Percentiles rank a stretch among this genome's conserved stretches.
These are phyloP conservation scores for Hapalemur alaotrensis DNA, from an alignment of 2,797 vertebrate genomes.

Conservation along the genomic window DNA sequence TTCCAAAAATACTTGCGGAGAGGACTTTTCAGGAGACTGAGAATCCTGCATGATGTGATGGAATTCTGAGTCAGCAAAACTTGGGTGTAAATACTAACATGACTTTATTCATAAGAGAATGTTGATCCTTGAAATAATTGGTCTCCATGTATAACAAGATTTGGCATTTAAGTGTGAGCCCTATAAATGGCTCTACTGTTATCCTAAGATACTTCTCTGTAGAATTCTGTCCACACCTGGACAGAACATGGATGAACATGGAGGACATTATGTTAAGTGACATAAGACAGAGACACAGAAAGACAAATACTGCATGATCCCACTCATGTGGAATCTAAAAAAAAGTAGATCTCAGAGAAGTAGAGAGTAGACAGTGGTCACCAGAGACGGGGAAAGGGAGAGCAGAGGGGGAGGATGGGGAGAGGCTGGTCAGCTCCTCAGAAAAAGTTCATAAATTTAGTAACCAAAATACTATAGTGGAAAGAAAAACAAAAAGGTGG, in stretches of 20 bases:
- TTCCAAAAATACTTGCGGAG: background rate
- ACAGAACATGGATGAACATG: background rate
- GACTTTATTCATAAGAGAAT: background rate
- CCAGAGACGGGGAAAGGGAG: background rate
- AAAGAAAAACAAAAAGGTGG: background rate
- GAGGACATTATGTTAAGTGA: background rate
- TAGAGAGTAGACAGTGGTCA: background rate
- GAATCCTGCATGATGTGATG: background rate
- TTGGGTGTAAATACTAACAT: background rate
- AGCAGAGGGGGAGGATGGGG: background rate
- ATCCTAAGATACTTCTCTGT: background rate
- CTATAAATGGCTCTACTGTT: background rate
- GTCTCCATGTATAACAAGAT: background rate
- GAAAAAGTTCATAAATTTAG: slow-evolving; percentile 7
- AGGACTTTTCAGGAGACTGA: background rate
- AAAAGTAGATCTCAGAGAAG: background rate
- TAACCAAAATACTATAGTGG: background rate
- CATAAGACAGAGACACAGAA: background rate
- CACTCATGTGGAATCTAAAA: background rate
- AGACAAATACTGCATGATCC: background rate
- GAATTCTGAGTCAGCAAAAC: background rate
- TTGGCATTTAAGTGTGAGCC: background rate
- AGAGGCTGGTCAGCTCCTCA: background rate
- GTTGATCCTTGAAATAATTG: background rate
- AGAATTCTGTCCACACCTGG: background rate